These are phyloP conservation scores for Rotaria macrura DNA, from an alignment of 2,888 invertebrate species.

Conservation along the genomic window DNA sequence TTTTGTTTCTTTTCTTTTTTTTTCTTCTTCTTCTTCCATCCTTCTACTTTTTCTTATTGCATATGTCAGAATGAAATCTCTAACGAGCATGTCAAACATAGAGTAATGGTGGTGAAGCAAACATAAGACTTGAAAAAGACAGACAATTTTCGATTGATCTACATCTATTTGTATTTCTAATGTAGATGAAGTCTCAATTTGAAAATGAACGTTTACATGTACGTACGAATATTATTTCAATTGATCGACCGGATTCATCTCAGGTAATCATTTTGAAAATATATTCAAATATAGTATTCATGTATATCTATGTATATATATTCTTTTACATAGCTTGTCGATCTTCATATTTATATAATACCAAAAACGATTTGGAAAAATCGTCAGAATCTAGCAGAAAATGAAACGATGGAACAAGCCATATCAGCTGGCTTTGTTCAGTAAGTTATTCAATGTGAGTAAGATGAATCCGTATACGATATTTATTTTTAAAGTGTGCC, in stretches of 20 bases:
- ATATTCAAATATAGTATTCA: too few relatives aligned
- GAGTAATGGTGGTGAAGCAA: neutral
- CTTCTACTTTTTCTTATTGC: neutral
- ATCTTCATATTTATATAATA: constrained; percentile 53
- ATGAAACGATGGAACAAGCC: constrained; percentile 51
- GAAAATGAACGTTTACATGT: neutral
- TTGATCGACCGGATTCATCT: constrained; percentile 20
- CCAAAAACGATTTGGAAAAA: constrained; percentile 53
- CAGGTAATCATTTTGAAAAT: too few relatives aligned
- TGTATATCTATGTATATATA: too few relatives aligned
- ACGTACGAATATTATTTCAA: neutral
- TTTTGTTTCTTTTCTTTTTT: neutral
- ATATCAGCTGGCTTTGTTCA: constrained; percentile 53
- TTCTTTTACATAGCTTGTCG: constrained; percentile 47
- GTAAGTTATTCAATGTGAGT: constrained; percentile 38
- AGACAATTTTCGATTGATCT: neutral
- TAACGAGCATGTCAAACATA: neutral
- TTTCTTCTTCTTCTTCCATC: neutral
- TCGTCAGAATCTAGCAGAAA: constrained; percentile 51
- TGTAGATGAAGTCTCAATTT: neutral
- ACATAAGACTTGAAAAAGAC: neutral
- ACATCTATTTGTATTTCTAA: neutral
- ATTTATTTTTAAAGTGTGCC: constrained; percentile 39
- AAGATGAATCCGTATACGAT: constrained; percentile 3
- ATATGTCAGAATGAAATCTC: neutral